phyloP scores from a whole-genome alignment of 2,113 vertebrate species.

The Stegastes partitus region DNA sequence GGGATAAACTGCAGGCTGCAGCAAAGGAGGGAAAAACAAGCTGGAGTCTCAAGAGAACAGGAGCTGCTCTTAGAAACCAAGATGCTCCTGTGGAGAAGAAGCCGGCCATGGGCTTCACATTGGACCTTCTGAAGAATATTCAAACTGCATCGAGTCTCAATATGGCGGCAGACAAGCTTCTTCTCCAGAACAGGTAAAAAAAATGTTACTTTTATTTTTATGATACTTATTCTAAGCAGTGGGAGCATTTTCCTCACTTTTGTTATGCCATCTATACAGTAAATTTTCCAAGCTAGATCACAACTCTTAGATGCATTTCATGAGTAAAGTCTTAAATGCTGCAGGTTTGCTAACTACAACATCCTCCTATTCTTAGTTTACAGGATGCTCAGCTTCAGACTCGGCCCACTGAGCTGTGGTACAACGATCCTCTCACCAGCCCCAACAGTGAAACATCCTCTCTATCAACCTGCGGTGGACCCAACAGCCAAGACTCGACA shows the following conservation, averaged over 20 bases:
- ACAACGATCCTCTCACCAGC: conserved; percentile 64
- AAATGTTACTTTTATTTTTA: background rate
- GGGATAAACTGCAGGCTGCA: conserved; percentile 75
- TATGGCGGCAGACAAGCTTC: conserved; percentile 71
- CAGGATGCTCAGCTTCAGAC: conserved; percentile 67
- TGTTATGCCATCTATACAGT: no score
- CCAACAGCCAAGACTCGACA: conserved; percentile 45
- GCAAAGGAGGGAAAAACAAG: conserved; percentile 74
- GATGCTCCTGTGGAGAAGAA: conserved; percentile 85
- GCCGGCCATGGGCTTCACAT: conserved; percentile 69
- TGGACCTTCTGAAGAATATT: conserved; percentile 83
- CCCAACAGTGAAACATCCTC: conserved; percentile 57
- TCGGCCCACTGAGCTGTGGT: conserved; percentile 76
- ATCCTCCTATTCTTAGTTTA: conserved; percentile 53
- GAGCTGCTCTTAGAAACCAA: conserved; percentile 70
- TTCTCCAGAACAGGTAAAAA: conserved; percentile 84
- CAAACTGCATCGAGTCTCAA: conserved; percentile 70
- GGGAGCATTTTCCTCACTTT: no score
- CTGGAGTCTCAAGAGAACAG: conserved; percentile 79
- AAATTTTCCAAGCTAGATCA: background rate
- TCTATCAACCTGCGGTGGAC: conserved; percentile 29
- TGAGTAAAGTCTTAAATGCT: background rate
- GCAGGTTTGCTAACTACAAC: background rate
- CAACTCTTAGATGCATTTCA: background rate
- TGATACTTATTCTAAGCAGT: no score